phyloP scores from a whole-genome alignment of 2,113 vertebrate genomes.

The Mirounga angustirostris region DNA sequence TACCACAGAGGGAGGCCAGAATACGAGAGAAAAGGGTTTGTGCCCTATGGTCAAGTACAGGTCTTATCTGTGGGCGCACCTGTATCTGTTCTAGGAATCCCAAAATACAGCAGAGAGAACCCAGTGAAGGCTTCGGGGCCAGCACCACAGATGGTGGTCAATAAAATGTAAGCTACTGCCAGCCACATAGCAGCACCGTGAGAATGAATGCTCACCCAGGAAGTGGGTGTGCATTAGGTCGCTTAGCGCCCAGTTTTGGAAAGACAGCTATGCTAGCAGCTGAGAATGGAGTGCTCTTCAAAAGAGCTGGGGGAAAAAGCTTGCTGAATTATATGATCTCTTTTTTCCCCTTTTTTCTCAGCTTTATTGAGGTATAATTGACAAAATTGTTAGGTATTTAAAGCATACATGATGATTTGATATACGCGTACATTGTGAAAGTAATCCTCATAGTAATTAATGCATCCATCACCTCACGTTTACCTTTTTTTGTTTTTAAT shows the following conservation, averaged over 20 bases:
- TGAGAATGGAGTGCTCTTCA: neutral
- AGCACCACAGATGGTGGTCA: neutral
- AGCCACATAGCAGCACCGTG: neutral
- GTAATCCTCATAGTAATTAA: neutral
- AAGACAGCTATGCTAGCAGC: neutral
- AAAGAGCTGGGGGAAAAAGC: neutral
- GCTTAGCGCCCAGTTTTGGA: neutral
- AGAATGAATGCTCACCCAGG: neutral
- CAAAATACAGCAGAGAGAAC: neutral
- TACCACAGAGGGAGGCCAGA: neutral
- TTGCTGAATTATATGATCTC: neutral
- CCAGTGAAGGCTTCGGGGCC: neutral
- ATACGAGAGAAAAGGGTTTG: neutral
- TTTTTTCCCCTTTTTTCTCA: neutral
- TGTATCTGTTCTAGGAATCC: neutral
- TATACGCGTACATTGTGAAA: rapidly evolving
- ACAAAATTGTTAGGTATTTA: neutral
- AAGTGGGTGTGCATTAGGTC: too few relatives aligned
- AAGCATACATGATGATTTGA: neutral
- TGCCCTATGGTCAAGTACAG: neutral
- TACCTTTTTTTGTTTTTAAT: neutral
- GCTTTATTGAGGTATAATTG: neutral
- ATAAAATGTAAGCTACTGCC: rapidly evolving
- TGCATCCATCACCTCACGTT: neutral
- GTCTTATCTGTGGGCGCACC: neutral